Evolutionary conservation across 2,113 vertebrate species (phyloP).

Genomic region (Rhinoptilus africanus): DNA sequence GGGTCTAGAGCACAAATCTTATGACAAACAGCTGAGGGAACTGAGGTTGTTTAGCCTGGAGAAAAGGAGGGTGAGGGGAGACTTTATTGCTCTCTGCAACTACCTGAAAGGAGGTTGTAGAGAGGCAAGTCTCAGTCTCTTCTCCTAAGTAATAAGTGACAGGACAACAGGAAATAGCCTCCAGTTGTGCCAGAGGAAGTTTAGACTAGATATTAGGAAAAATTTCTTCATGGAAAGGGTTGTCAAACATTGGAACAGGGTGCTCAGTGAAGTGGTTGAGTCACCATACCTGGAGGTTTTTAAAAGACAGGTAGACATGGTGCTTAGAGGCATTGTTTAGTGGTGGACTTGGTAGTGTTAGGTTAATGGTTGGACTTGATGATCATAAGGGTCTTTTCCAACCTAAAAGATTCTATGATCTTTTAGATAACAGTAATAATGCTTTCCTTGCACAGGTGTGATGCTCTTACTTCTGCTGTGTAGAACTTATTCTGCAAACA

Average conservation of each 20-base stretch:
- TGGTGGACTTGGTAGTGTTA: not conserved
- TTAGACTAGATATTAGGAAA: not conserved
- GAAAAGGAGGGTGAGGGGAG: not conserved
- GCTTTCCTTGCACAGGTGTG: not conserved
- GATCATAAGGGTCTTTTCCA: not conserved
- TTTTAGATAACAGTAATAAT: not conserved
- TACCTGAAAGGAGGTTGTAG: not conserved
- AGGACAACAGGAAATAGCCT: not conserved
- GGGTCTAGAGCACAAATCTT: not conserved
- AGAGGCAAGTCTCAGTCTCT: not conserved
- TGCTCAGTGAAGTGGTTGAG: not conserved
- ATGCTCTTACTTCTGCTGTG: not conserved
- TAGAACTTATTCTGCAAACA: not conserved
- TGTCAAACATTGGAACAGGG: not conserved
- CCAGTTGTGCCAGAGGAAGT: not conserved
- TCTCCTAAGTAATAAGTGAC: not conserved
- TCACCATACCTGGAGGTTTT: rapidly evolving
- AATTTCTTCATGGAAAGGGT: not conserved
- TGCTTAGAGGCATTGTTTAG: not conserved
- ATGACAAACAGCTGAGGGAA: not conserved
- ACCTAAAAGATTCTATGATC: not conserved
- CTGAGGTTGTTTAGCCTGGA: not conserved
- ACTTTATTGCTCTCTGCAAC: no score
- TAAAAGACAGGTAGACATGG: not conserved
- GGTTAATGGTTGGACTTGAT: not conserved